phyloP scores from a whole-genome alignment of 2,797 vertebrate species.

The Champsocephalus gunnari region DNA sequence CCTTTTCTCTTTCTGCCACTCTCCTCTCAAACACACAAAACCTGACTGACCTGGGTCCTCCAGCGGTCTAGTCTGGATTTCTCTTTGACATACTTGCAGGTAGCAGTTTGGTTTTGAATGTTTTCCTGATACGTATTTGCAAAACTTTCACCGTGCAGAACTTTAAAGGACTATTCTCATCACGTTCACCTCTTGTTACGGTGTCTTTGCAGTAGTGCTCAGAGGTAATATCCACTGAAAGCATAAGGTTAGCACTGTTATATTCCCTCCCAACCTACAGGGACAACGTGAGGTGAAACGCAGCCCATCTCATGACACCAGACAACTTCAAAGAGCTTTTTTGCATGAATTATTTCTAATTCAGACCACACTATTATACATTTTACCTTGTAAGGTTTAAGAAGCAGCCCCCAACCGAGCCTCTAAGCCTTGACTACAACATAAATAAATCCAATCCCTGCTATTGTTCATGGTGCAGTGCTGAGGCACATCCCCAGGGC shows the following conservation, averaged over 20 bases:
- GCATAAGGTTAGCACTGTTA: conserved; percentile 5
- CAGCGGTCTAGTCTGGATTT: too few relatives aligned
- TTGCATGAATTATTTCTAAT: conserved; percentile 36
- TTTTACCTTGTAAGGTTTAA: too few relatives aligned
- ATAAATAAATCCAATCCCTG: conserved; percentile 55
- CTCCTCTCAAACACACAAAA: too few relatives aligned
- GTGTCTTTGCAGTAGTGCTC: conserved; percentile 17
- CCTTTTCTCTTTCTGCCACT: too few relatives aligned
- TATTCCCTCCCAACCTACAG: conserved; percentile 14
- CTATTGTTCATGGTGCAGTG: conserved; percentile 48
- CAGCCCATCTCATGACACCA: conserved; percentile 10
- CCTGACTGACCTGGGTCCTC: too few relatives aligned
- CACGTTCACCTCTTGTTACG: conserved; percentile 15
- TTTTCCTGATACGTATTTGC: too few relatives aligned
- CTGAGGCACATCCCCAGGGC: conserved; percentile 46
- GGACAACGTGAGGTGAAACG: conserved; percentile 10
- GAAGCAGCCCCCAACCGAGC: conserved; percentile 6
- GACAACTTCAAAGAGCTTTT: conserved; percentile 40
- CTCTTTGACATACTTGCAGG: too few relatives aligned
- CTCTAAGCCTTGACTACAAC: conserved; percentile 36
- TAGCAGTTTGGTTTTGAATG: too few relatives aligned
- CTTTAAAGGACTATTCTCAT: conserved; percentile 10
- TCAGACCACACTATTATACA: conserved; percentile 21
- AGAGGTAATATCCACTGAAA: conserved; percentile 14
- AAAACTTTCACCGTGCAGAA: too few relatives aligned